phyloP scores from a whole-genome alignment of 1,140 invertebrate species.

The Drosophila teissieri region DNA sequence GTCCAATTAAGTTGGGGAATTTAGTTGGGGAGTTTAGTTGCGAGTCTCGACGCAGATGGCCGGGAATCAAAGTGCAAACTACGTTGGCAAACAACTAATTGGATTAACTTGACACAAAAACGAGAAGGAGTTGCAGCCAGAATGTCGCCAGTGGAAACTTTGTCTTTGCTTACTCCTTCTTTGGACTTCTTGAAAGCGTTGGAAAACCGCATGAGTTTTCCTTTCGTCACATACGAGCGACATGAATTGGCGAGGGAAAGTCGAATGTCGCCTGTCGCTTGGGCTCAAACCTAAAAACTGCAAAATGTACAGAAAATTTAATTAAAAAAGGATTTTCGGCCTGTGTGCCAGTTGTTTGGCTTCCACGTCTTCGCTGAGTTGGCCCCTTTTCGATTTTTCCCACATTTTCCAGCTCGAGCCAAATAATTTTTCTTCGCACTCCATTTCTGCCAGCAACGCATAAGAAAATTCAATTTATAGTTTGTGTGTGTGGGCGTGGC shows the following conservation, averaged over 20 bases:
- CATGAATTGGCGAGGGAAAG: slow-evolving; percentile 41
- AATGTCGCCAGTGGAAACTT: slow-evolving; percentile 70
- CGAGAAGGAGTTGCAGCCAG: slow-evolving; percentile 19
- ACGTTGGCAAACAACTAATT: slow-evolving; percentile 70
- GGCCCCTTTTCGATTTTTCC: slow-evolving; percentile 39
- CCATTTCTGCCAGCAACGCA: slow-evolving; percentile 57
- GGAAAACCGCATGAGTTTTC: slow-evolving; percentile 44
- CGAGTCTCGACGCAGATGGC: slow-evolving; percentile 14
- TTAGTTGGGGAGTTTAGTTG: not conserved
- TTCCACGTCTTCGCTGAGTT: slow-evolving; percentile 62
- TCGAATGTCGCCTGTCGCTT: slow-evolving; percentile 5
- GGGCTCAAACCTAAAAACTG: slow-evolving; percentile 78
- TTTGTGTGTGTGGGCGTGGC: slow-evolving; percentile 62
- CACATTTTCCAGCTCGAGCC: slow-evolving; percentile 33
- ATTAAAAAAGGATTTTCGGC: slow-evolving; percentile 81
- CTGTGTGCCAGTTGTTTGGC: slow-evolving; percentile 74
- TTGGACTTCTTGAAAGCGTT: slow-evolving; percentile 19
- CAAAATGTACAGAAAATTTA: slow-evolving; percentile 82
- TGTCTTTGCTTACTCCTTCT: slow-evolving; percentile 67
- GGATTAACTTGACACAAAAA: slow-evolving; percentile 78
- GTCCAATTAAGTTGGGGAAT: slow-evolving; percentile 19
- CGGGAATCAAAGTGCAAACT: slow-evolving; percentile 76
- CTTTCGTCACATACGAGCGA: slow-evolving; percentile 66
- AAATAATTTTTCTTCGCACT: slow-evolving; percentile 59
- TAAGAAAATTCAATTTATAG: slow-evolving; percentile 81